These are phyloP conservation scores for Cheumatopsyche charites DNA, from an alignment of 1,140 invertebrate genomes.

Conservation along the genomic window DNA sequence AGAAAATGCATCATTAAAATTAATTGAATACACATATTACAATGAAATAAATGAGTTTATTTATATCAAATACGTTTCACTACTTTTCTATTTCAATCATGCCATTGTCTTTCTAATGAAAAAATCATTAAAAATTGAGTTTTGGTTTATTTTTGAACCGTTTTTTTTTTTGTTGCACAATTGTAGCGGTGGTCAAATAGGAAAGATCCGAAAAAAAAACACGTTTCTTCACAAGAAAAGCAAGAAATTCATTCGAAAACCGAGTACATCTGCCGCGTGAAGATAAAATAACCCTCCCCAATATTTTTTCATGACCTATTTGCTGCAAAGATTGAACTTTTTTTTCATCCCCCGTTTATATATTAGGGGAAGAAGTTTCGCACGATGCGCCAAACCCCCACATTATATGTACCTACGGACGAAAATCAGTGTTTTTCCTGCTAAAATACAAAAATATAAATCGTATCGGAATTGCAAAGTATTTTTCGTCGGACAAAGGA, in stretches of 20 bases:
- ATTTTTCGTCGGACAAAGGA: neutral
- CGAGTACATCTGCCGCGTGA: constrained; percentile 34
- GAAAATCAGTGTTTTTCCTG: neutral
- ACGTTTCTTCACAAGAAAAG: constrained; percentile 26
- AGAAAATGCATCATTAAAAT: too few species aligned
- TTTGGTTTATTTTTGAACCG: too few species aligned
- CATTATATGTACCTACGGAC: neutral
- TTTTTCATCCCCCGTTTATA: neutral
- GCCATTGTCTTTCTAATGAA: too few species aligned
- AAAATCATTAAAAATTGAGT: too few species aligned
- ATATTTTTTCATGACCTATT: constrained; percentile 45
- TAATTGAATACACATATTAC: too few species aligned
- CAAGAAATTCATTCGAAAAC: constrained; percentile 38
- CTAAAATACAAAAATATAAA: too few species aligned
- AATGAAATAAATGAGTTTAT: too few species aligned
- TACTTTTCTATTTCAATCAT: too few species aligned
- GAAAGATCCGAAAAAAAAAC: too few species aligned
- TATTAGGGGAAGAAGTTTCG: neutral
- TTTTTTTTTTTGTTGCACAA: too few species aligned
- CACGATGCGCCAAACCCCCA: neutral
- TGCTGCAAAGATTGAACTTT: constrained; percentile 15
- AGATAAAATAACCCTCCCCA: constrained; percentile 45
- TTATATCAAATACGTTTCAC: too few species aligned
- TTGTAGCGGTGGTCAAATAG: too few species aligned
- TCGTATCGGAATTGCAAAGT: neutral